Evolutionary conservation across 2,797 vertebrate species (phyloP).

Genomic region (Sebastiscus tertius): DNA sequence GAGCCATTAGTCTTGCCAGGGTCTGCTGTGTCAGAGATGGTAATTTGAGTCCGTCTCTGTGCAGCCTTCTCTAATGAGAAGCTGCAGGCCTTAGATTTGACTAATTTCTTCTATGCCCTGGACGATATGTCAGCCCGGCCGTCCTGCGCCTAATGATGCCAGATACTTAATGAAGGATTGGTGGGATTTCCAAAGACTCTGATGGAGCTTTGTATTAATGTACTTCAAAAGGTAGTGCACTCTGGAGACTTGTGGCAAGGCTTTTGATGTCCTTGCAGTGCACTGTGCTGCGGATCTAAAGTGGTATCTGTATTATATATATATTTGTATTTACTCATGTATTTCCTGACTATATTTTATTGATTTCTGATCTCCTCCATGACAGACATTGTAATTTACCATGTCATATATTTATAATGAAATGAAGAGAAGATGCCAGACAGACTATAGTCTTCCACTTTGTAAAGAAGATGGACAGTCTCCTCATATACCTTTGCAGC

Average conservation of each 20-base stretch:
- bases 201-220: slow-evolving; percentile 41
- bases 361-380: not conserved
- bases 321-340: not conserved
- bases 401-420: not conserved
- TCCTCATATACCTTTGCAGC: not conserved
- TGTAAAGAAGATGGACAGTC: not conserved
- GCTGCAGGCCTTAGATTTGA: slow-evolving; percentile 61
- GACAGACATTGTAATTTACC: not conserved
- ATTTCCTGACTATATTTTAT: slow-evolving; percentile 5
- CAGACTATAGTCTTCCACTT: not conserved
- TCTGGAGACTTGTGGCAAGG: slow-evolving; percentile 28
- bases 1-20: slow-evolving; percentile 50
- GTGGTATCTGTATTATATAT: not conserved
- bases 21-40: slow-evolving; percentile 53
- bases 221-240: slow-evolving; percentile 29
- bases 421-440: not conserved
- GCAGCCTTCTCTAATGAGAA: slow-evolving; percentile 70
- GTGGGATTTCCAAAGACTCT: slow-evolving; percentile 55
- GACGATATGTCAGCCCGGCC: slow-evolving; percentile 45
- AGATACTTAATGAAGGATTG: slow-evolving; percentile 62
- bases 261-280: slow-evolving; percentile 42
- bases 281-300: slow-evolving; percentile 6
- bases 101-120: slow-evolving; percentile 56
- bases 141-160: slow-evolving; percentile 55
- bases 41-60: slow-evolving; percentile 66